Percentiles rank a stretch among this genome's conserved stretches.
Conservation (phyloP, 2,888 invertebrate species). For the Cheilosia vulpina region DNA sequence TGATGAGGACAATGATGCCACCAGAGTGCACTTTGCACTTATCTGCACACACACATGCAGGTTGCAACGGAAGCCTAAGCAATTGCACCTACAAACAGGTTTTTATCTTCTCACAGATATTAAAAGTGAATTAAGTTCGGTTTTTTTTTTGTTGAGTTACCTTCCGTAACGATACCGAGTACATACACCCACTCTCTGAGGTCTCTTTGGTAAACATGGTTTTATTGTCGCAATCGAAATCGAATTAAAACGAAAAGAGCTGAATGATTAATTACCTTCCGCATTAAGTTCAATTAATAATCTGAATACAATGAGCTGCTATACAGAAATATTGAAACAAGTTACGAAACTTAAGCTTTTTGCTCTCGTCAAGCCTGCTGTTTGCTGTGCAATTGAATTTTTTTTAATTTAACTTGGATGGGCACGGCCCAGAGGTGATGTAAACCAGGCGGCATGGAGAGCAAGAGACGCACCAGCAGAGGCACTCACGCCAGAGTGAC, state of each 20-base stretch:
- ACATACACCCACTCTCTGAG: constrained; percentile 33
- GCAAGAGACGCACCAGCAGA: background rate
- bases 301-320: constrained; percentile 67
- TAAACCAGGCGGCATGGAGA: constrained; percentile 6
- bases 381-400: constrained; percentile 63
- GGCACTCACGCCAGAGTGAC: constrained; percentile 15
- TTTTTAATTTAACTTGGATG: constrained; percentile 55
- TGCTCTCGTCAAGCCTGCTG: constrained; percentile 17
- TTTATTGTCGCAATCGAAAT: constrained; percentile 51
- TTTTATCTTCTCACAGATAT: constrained; percentile 51
- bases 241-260: constrained; percentile 30
- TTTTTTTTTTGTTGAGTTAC: constrained; percentile 6
- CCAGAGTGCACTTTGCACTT: constrained; percentile 55
- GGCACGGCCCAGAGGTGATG: constrained; percentile 51
- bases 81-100: constrained; percentile 41
- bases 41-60: constrained; percentile 4
- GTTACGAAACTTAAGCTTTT: constrained; percentile 52
- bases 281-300: constrained; percentile 72
- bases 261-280: constrained; percentile 69
- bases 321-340: constrained; percentile 34
- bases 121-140: constrained; percentile 58
- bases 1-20: constrained; percentile 40
- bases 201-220: constrained; percentile 33
- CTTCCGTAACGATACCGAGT: background rate
- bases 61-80: constrained; percentile 23